Conservation (phyloP, 2,797 vertebrate species). For the Anisognathus igniventris region DNA sequence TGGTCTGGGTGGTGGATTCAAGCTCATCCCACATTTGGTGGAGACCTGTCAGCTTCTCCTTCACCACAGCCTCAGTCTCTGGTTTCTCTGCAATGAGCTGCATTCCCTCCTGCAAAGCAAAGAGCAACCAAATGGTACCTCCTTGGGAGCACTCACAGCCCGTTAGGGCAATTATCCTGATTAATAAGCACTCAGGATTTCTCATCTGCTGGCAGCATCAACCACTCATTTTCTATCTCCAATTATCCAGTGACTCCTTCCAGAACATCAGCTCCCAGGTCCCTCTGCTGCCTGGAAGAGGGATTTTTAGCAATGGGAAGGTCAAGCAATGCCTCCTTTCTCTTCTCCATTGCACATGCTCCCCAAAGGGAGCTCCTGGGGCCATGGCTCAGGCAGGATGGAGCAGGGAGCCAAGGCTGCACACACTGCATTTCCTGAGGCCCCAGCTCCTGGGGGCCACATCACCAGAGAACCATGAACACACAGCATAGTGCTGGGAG, state of each 20-base stretch:
- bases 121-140: slow-evolving; percentile 22
- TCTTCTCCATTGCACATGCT: not conserved
- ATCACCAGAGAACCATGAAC: not conserved
- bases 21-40: slow-evolving; percentile 91
- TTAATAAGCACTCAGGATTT: slow-evolving; percentile 6
- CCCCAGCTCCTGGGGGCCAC: not conserved
- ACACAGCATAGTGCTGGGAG: not conserved
- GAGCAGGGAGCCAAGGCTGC: not conserved
- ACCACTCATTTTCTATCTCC: not conserved
- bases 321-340: not conserved
- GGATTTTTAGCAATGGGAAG: not conserved
- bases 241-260: slow-evolving; percentile 15
- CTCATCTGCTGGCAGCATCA: slow-evolving; percentile 5
- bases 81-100: slow-evolving; percentile 93
- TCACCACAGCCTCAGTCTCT: slow-evolving; percentile 87
- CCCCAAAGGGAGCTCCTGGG: not conserved
- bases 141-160: not conserved
- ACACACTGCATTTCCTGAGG: not conserved
- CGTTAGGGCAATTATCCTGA: not conserved
- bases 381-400: not conserved
- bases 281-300: not conserved
- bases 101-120: slow-evolving; percentile 82
- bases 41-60: slow-evolving; percentile 88
- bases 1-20: slow-evolving; percentile 95
- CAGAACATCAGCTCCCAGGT: not conserved